These are phyloP conservation scores for Plestiodon gilberti DNA, from an alignment of 2,113 vertebrate species.

Conservation along the genomic window DNA sequence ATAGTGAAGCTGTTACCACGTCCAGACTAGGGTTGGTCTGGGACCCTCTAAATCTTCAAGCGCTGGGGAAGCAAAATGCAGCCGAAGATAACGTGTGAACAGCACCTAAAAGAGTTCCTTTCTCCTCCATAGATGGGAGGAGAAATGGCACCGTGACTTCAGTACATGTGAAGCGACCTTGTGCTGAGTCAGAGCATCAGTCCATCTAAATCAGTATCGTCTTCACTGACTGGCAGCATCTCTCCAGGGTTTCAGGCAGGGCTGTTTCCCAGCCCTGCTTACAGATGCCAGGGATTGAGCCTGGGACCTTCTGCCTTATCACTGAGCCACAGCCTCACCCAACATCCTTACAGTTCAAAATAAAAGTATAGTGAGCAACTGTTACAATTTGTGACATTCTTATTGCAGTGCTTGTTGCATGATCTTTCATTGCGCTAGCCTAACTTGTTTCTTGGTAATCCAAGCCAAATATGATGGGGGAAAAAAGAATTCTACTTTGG, in stretches of 20 bases:
- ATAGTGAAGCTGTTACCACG: neutral
- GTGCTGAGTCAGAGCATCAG: too few species aligned
- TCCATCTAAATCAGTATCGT: too few species aligned
- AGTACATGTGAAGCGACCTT: neutral
- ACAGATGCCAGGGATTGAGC: too few species aligned
- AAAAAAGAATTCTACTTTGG: constrained; percentile 21
- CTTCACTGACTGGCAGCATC: too few species aligned
- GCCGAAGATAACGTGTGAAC: too few species aligned
- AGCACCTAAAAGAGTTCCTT: neutral
- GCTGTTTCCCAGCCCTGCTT: too few species aligned
- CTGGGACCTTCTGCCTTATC: too few species aligned
- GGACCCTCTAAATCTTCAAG: neutral
- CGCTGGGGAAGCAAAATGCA: too few species aligned
- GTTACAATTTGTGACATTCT: neutral
- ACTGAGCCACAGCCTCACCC: too few species aligned
- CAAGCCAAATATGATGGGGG: neutral
- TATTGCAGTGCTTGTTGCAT: neutral
- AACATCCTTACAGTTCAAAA: neutral
- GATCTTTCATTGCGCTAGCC: constrained; percentile 12
- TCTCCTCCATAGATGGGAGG: neutral
- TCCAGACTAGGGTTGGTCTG: neutral
- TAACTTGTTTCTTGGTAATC: neutral
- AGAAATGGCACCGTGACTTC: neutral
- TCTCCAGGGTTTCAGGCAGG: too few species aligned
- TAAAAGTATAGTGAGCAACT: neutral